These are phyloP conservation scores for Picus viridis DNA, from an alignment of 2,797 vertebrate genomes.

Conservation along the genomic window DNA sequence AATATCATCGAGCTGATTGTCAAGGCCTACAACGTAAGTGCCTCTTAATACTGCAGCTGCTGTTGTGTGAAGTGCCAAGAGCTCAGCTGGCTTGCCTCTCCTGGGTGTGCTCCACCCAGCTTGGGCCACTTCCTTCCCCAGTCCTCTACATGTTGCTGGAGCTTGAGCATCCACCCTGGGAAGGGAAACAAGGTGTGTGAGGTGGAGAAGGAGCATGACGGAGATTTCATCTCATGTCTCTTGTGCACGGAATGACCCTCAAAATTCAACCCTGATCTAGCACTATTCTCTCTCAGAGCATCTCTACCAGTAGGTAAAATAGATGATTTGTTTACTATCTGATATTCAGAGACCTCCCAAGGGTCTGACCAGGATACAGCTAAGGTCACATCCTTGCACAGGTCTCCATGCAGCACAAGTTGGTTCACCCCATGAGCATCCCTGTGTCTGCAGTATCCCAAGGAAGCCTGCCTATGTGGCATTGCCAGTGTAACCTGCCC, in stretches of 20 bases:
- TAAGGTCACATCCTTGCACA: fast-evolving
- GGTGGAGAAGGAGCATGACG: background rate
- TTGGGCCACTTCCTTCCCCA: background rate
- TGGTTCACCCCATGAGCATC: background rate
- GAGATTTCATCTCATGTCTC: background rate
- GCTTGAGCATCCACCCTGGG: background rate
- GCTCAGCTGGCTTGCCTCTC: background rate
- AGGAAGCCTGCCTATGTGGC: background rate
- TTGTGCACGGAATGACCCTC: background rate
- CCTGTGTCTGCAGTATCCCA: background rate
- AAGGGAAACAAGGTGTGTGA: background rate
- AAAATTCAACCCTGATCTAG: background rate
- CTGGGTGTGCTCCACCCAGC: fast-evolving
- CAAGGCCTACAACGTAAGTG: constrained; percentile 92
- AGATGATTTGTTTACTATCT: background rate
- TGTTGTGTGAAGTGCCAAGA: background rate
- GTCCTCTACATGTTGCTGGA: fast-evolving
- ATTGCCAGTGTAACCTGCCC: background rate
- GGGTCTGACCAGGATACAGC: background rate
- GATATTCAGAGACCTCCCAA: background rate
- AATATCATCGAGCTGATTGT: constrained; percentile 98
- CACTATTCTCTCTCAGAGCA: background rate
- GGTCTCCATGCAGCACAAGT: fast-evolving
- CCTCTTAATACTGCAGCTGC: constrained; percentile 13
- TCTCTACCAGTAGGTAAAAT: background rate